A percentile compares a stretch with the other conserved stretches of the same genome.
These are phyloP conservation scores for Ficedula albicollis DNA, from an alignment of 2,797 vertebrate genomes.

Conservation along the genomic window DNA sequence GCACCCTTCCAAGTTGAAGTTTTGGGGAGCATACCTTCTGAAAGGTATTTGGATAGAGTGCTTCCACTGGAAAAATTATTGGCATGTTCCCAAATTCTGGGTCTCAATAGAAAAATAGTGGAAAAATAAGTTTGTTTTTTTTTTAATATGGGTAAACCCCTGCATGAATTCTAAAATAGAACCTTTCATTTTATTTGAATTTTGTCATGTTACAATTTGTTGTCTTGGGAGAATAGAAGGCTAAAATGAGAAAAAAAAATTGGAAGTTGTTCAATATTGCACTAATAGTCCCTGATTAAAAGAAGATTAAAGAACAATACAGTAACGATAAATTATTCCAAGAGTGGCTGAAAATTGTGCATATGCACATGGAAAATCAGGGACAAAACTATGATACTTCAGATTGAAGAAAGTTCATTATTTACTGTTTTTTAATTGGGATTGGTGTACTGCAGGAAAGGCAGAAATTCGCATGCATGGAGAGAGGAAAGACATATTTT, in stretches of 20 bases:
- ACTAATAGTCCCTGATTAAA: background rate
- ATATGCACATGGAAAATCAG: background rate
- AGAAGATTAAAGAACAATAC: constrained; percentile 5
- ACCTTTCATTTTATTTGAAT: background rate
- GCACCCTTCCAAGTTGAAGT: background rate
- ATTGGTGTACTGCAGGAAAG: background rate
- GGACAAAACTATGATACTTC: background rate
- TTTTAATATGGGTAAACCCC: background rate
- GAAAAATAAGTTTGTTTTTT: background rate
- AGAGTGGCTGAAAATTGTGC: background rate
- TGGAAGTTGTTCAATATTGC: background rate
- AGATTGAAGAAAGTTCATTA: background rate
- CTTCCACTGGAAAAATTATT: background rate
- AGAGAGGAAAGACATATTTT: background rate
- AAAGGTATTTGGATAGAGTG: background rate
- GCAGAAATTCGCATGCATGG: background rate
- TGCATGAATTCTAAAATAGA: background rate
- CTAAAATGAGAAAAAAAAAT: background rate
- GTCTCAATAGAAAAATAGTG: background rate
- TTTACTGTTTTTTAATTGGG: background rate
- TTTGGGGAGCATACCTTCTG: background rate
- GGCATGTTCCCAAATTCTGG: background rate
- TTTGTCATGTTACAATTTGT: background rate
- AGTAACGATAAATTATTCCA: background rate
- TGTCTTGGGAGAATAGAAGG: background rate